These are phyloP conservation scores for Tachypleus tridentatus DNA, from an alignment of 1,140 invertebrate genomes.

Conservation along the genomic window DNA sequence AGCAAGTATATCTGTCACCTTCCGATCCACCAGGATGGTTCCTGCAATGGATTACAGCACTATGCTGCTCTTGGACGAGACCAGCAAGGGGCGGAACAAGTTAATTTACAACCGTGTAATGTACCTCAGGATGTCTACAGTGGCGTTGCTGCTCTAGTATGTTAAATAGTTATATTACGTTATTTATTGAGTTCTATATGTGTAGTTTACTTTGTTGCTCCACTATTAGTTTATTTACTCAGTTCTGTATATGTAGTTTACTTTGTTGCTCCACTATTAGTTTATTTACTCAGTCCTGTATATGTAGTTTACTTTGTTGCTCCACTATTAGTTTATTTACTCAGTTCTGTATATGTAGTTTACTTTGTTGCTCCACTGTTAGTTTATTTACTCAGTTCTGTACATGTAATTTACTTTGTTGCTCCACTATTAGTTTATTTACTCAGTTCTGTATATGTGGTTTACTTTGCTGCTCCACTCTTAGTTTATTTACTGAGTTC, in stretches of 20 bases:
- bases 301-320: too few species aligned
- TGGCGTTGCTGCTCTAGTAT: slow-evolving; percentile 62
- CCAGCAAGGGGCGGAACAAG: slow-evolving; percentile 70
- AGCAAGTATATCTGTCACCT: slow-evolving; percentile 63
- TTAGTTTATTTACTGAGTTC: too few species aligned
- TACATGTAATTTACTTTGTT: too few species aligned
- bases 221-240: neutral
- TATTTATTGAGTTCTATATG: neutral
- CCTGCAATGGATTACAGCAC: slow-evolving; percentile 98
- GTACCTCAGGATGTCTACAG: slow-evolving; percentile 91
- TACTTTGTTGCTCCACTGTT: too few species aligned
- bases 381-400: too few species aligned
- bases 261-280: neutral
- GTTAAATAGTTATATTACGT: neutral
- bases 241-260: slow-evolving; percentile 13
- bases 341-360: too few species aligned
- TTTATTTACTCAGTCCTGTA: neutral
- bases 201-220: slow-evolving; percentile 15
- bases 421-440: too few species aligned
- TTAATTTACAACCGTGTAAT: slow-evolving; percentile 67
- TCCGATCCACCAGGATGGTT: slow-evolving; percentile 97
- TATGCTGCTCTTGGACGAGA: slow-evolving; percentile 96
- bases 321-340: too few species aligned
- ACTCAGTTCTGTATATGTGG: too few species aligned
- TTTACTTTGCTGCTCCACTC: too few species aligned